Evolutionary conservation across 2,888 invertebrate species (phyloP), one percentile per base, ranked within the genome.

Genomic region (Quadroppia sp.): DNA sequence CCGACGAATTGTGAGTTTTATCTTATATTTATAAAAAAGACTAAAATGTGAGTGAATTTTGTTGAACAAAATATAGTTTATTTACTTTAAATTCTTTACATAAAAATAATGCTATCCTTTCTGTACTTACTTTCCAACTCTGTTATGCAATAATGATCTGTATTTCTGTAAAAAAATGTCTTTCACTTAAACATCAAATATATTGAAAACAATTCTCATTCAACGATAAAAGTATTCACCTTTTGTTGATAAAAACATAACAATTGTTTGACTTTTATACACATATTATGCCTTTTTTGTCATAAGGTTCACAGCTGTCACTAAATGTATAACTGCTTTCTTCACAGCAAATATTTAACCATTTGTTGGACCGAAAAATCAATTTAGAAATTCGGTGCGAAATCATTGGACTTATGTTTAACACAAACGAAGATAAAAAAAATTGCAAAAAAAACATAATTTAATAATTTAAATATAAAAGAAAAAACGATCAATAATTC

Each of bases 311-410:
- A 9, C 15, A 45, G 56, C 28, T 56, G 23, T 56, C 15, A 56
- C 56, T 56, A 28, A 56, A 56, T 28, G 25, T 25, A 28, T 56
- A 56, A 56, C 56, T 28, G 30, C 28, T 56, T 56, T 56, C 4
- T 20, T 20, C 28, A 28, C 13, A 30, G 25, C 25, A 53, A 53
- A 56, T 56, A 13, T 28, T n/a, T 56, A 17, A 53, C 1, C 25
- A 53, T 56, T 56, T 56, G 56, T 56, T 56, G 23, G 56, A 56
- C 28, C 28, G 28, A 28, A 30, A 56, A 56, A 56, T 56, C 28
- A 56, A 17, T 56, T 17, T 28, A 28, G 28, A 56, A 56, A 28
- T 28, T 56, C 28, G 56, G 56, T 56, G 56, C 28, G 28, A 56
- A 56, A 56, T 30, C 56, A 28, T 56, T 56, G 28, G 17, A 13